Conservation (phyloP, 2,797 vertebrate genomes). For the Aratinga solstitialis region DNA sequence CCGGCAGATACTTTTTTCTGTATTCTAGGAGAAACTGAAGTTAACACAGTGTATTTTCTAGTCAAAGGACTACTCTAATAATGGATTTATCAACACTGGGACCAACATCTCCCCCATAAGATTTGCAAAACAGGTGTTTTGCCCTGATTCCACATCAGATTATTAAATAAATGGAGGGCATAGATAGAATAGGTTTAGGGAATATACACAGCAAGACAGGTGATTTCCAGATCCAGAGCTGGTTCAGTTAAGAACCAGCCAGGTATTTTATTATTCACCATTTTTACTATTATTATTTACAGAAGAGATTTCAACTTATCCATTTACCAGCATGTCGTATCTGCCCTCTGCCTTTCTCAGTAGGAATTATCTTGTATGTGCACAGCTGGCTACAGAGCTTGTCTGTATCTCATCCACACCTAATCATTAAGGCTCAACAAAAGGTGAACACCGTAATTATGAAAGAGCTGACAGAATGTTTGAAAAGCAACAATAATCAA, state of each 20-base stretch:
- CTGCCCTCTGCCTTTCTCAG: slow-evolving; percentile 17
- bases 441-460: slow-evolving; percentile 29
- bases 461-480: not conserved
- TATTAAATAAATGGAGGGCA: not conserved
- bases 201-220: not conserved
- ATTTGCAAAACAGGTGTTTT: not conserved
- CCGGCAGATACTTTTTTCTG: not conserved
- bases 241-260: not conserved
- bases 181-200: not conserved
- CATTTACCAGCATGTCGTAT: slow-evolving; percentile 1
- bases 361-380: slow-evolving; percentile 30
- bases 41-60: not conserved
- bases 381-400: not conserved
- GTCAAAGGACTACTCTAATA: not conserved
- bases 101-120: not conserved
- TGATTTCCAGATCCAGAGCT: not conserved
- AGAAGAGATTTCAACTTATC: slow-evolving; percentile 8
- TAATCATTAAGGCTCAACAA: slow-evolving; percentile 32
- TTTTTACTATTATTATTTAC: slow-evolving; percentile 15
- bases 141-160: not conserved
- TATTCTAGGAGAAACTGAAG: not conserved
- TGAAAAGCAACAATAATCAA: slow-evolving; percentile 29
- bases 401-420: not conserved
- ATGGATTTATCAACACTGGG: not conserved
- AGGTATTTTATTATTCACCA: not conserved